A percentile compares a stretch with the other conserved stretches of the same genome.
phyloP scores from a whole-genome alignment of 2,113 vertebrate genomes.

The Protobothrops flavoviridis region DNA sequence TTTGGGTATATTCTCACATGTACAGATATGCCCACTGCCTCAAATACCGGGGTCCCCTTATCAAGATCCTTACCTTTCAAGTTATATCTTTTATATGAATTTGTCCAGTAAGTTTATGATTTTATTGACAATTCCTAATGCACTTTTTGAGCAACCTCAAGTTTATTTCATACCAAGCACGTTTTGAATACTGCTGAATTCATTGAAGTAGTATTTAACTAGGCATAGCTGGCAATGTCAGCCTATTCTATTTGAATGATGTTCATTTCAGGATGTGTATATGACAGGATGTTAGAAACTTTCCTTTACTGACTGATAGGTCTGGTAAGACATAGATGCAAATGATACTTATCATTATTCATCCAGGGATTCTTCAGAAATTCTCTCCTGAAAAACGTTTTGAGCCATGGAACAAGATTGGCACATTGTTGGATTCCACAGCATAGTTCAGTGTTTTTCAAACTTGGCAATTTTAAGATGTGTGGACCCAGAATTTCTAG shows the following conservation, averaged over 20 bases:
- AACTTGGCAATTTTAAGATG: background rate
- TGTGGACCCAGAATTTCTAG: background rate
- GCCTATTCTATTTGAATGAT: background rate
- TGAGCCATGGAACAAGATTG: constrained; percentile 2
- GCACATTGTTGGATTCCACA: background rate
- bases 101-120: background rate
- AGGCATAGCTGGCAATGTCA: constrained; percentile 9
- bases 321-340: constrained; percentile 32
- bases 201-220: background rate
- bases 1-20: background rate
- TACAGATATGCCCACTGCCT: background rate
- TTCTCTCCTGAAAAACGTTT: background rate
- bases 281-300: constrained; percentile 30
- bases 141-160: background rate
- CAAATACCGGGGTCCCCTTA: background rate
- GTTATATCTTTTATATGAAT: background rate
- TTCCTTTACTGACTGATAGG: constrained; percentile 30
- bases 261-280: constrained; percentile 29
- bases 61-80: background rate
- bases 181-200: background rate
- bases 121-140: background rate
- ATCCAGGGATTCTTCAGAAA: constrained; percentile 37
- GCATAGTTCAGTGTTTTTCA: background rate
- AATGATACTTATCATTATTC: constrained; percentile 31
- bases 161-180: background rate